These are phyloP conservation scores for Botia almorhae DNA, from an alignment of 2,797 vertebrate species.

Conservation along the genomic window DNA sequence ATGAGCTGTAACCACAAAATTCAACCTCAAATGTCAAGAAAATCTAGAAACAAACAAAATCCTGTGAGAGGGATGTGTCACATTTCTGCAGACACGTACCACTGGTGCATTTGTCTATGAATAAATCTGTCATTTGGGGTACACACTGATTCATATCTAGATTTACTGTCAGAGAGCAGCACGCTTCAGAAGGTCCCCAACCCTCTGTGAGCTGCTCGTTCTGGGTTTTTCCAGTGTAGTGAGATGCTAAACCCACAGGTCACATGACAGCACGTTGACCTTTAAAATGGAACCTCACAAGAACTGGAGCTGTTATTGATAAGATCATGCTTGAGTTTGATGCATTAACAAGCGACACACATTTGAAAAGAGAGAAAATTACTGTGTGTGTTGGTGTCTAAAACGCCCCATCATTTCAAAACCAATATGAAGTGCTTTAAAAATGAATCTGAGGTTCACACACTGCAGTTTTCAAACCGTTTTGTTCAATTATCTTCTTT, in stretches of 20 bases:
- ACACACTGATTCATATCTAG: conserved; percentile 50
- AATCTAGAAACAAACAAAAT: background rate
- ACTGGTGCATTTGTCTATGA: conserved; percentile 12
- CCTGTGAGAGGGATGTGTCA: background rate
- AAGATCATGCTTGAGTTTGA: conserved; percentile 16
- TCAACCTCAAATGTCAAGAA: background rate
- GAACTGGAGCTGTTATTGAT: conserved; percentile 8
- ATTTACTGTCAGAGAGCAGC: conserved; percentile 5
- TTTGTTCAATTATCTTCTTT: background rate
- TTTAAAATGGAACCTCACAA: conserved; percentile 52
- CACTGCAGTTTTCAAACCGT: too few species aligned
- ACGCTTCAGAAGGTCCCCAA: conserved; percentile 19
- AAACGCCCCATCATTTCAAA: too few species aligned
- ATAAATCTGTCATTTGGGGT: conserved; percentile 7
- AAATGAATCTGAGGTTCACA: too few species aligned
- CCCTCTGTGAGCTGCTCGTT: conserved; percentile 49
- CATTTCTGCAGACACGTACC: conserved; percentile 8
- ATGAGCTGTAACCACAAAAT: background rate
- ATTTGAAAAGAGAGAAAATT: background rate
- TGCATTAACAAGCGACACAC: background rate
- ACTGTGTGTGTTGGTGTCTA: too few species aligned
- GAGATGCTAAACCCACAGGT: conserved; percentile 56
- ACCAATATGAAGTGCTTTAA: too few species aligned
- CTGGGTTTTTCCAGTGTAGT: conserved; percentile 55
- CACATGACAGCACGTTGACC: conserved; percentile 60